Base-by-base conservation (phyloP, 2,888 invertebrate genomes). In the Ophion slaviceki region DNA sequence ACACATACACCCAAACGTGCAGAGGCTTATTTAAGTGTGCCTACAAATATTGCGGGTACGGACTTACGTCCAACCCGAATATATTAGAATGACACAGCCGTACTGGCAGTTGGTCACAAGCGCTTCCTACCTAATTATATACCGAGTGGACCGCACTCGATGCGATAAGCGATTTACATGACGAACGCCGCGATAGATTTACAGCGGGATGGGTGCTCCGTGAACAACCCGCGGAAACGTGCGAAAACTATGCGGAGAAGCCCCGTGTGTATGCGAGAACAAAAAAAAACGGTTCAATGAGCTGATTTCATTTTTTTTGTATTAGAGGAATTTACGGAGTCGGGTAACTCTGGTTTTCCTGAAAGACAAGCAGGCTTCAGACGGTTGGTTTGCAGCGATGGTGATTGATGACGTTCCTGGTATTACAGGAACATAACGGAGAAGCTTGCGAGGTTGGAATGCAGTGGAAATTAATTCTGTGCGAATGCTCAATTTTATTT, bases 81-180 rank as follows among this genome's bases (percentile, higher is more conserved):
- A 32, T 57, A 47, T 70, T 61, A 53, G 28, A 71, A 64, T 61
- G 0, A 68, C 11, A 57, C 32, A 45, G 61, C 36, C 77, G 61
- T 24, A 70, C 59, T 67, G 62, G 72, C 70, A 57, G 36, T 74
- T 72, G 64, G 80, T 84, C 64, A 77, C 86, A 82, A 82, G 78
- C 80, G 82, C 89, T 90, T 90, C 89, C 91, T 89, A 92, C 91
- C 93, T 93, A 93, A 93, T 93, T 93, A 93, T 93, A 92, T 2
- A 53, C 91, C 91, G 91, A 92, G 91, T 92, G 91, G 93, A 91
- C 91, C 72, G 20, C 91, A 91, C 92, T 92, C 91, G 90, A 90
- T 91, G 93, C 92, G 93, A 93, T 93, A 93, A 93, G 93, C 93
- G 93, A 93, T 93, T 93, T 93, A 93, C 92, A 93, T 93, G 91